These are phyloP conservation scores for Metallyticus violacea DNA, from an alignment of 2,888 invertebrate species.

Conservation along the genomic window DNA sequence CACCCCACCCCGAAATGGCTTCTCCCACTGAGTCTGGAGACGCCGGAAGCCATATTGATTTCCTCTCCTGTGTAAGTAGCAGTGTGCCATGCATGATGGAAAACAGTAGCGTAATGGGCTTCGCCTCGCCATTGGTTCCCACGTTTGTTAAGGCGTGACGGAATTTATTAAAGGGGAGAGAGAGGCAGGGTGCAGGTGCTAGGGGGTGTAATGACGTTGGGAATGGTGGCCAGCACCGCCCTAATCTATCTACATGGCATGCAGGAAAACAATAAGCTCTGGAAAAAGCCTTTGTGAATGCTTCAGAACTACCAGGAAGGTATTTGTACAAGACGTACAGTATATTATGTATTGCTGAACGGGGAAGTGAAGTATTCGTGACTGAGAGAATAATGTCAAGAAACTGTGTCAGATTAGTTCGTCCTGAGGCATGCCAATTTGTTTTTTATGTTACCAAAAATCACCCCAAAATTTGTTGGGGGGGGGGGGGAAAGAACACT, in stretches of 20 bases:
- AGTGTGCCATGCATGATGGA: constrained; percentile 8
- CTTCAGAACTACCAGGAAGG: neutral
- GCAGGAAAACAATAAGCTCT: no score
- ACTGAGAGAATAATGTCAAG: no score
- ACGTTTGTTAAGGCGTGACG: constrained; percentile 30
- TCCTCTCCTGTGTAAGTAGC: constrained; percentile 38
- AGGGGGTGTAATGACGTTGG: constrained; percentile 18
- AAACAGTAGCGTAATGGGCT: constrained; percentile 26
- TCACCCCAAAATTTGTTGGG: no score
- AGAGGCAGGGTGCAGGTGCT: constrained; percentile 2
- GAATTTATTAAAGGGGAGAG: constrained; percentile 24
- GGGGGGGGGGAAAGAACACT: no score
- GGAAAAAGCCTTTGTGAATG: neutral
- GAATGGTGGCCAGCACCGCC: neutral
- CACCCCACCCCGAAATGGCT: constrained; percentile 50
- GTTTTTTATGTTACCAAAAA: no score
- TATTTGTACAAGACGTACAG: no score
- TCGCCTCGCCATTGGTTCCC: constrained; percentile 28
- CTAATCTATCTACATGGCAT: neutral
- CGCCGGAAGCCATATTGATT: constrained; percentile 50
- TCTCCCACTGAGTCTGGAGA: constrained; percentile 41
- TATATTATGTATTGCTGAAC: no score
- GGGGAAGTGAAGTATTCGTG: no score
- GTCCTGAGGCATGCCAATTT: no score
- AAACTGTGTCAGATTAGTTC: no score